These are phyloP conservation scores for Zaprionus inermis DNA, from an alignment of 1,140 invertebrate species.

Conservation along the genomic window DNA sequence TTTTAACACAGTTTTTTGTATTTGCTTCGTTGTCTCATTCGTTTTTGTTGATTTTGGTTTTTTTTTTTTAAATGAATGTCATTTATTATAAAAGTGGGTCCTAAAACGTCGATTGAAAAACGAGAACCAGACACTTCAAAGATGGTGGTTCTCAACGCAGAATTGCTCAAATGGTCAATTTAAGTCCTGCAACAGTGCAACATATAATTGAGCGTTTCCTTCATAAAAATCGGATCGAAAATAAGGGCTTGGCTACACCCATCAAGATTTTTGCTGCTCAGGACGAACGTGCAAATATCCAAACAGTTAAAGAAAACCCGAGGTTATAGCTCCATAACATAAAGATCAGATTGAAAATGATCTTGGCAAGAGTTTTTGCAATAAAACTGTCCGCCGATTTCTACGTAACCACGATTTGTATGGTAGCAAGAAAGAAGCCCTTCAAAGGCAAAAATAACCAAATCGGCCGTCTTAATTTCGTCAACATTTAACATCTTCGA, in stretches of 20 bases:
- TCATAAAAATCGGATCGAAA: not conserved
- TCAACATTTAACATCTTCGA: not conserved
- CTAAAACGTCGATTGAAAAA: too few relatives aligned
- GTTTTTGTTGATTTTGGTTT: too few relatives aligned
- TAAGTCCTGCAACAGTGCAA: too few relatives aligned
- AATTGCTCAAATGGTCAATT: too few relatives aligned
- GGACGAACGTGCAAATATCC: not conserved
- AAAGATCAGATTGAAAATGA: not conserved
- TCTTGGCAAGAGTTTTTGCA: not conserved
- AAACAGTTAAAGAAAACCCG: not conserved
- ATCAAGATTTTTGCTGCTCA: not conserved
- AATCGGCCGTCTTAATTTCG: too few relatives aligned
- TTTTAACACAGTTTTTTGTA: too few relatives aligned
- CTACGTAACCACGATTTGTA: constrained; percentile 7
- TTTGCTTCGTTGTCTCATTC: too few relatives aligned
- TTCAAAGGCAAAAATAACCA: constrained; percentile 17
- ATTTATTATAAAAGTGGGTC: too few relatives aligned
- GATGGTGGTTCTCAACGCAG: too few relatives aligned
- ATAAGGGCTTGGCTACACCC: not conserved
- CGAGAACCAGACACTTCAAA: too few relatives aligned
- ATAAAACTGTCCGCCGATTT: not conserved
- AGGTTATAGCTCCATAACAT: not conserved
- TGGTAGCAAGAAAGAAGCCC: constrained; percentile 19
- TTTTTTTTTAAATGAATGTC: too few relatives aligned
- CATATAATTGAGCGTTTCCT: too few relatives aligned